Conservation (phyloP, 1,140 invertebrate species). For the Heliconius hermathena region DNA sequence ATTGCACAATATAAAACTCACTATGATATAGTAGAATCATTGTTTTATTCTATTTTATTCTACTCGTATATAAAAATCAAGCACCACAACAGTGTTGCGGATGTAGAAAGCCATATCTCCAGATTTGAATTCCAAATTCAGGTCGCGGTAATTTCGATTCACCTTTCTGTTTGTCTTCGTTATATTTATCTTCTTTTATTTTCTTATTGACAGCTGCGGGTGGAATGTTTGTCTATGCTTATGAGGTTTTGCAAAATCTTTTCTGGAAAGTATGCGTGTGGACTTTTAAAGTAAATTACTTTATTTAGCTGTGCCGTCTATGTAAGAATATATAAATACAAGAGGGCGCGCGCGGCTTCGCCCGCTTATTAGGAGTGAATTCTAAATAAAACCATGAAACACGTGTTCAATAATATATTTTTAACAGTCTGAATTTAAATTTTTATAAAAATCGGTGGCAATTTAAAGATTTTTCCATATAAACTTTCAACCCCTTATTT, state of each 20-base stretch:
- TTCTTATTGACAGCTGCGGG: slow-evolving; percentile 64
- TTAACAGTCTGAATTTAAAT: too few relatives aligned
- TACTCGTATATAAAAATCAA: slow-evolving; percentile 25
- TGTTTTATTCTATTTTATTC: too few relatives aligned
- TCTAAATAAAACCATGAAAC: too few relatives aligned
- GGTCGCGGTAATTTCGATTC: slow-evolving; percentile 71
- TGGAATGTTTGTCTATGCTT: slow-evolving; percentile 73
- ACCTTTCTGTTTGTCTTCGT: slow-evolving; percentile 79
- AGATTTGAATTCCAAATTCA: slow-evolving; percentile 82
- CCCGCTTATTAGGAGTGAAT: too few relatives aligned
- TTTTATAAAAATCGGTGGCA: too few relatives aligned
- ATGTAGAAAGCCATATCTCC: slow-evolving; percentile 68
- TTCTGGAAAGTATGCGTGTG: not conserved
- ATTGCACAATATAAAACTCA: too few relatives aligned
- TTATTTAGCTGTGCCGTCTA: not conserved
- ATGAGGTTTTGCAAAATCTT: slow-evolving; percentile 46
- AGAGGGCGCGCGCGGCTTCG: too few relatives aligned
- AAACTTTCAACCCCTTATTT: too few relatives aligned
- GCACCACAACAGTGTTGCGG: slow-evolving; percentile 11
- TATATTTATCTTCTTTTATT: slow-evolving; percentile 79
- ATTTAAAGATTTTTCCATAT: too few relatives aligned
- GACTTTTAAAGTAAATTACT: slow-evolving; percentile 6
- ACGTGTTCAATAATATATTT: too few relatives aligned
- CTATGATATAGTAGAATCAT: too few relatives aligned
- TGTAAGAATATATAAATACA: too few relatives aligned